A percentile compares a stretch with the other conserved stretches of the same genome.
Evolutionary conservation across 2,888 invertebrate species (phyloP).

Genomic region (Boloria euphrosyne): DNA sequence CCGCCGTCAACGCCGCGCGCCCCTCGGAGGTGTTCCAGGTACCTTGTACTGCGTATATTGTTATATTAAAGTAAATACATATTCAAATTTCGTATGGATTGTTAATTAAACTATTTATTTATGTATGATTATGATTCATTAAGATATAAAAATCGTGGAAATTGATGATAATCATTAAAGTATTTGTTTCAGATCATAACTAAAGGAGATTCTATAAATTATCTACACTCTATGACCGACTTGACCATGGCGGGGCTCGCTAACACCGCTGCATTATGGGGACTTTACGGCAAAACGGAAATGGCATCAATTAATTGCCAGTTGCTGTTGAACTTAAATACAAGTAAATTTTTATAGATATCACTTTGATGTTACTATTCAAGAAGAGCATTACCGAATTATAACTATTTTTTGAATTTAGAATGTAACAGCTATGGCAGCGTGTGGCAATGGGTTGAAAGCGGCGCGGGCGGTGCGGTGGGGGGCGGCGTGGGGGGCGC

Average conservation of each 20-base stretch:
- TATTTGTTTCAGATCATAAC: conserved; percentile 85
- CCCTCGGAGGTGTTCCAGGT: conserved; percentile 85
- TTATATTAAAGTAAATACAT: not conserved
- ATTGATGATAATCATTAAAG: not conserved
- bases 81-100: no score
- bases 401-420: conserved; percentile 34
- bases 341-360: conserved; percentile 70
- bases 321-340: conserved; percentile 88
- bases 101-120: no score
- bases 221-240: conserved; percentile 91
- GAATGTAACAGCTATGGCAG: conserved; percentile 58
- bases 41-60: not conserved
- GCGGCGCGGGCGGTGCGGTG: conserved; percentile 45
- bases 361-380: not conserved
- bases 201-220: conserved; percentile 93
- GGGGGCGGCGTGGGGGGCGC: conserved; percentile 45
- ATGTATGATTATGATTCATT: no score
- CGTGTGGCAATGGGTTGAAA: conserved; percentile 61
- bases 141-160: no score
- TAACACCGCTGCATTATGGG: conserved; percentile 93
- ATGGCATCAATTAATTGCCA: conserved; percentile 92
- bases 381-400: no score
- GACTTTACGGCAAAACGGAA: conserved; percentile 93
- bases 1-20: conserved; percentile 85
- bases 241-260: conserved; percentile 90